These are phyloP conservation scores for Andrena minutula DNA, from an alignment of 2,888 invertebrate species.

Conservation along the genomic window DNA sequence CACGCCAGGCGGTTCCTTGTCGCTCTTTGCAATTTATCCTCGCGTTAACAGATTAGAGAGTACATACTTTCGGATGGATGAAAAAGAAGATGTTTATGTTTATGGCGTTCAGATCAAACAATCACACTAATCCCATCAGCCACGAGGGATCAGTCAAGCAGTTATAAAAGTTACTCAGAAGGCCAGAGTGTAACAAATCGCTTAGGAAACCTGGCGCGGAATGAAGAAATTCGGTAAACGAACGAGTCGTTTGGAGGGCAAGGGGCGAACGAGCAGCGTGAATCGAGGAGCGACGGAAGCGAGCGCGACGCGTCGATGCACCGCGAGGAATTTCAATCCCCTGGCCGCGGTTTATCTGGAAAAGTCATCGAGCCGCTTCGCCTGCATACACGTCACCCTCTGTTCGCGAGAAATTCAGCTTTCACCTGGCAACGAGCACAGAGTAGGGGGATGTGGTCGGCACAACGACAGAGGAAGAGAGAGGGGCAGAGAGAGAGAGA, in stretches of 20 bases:
- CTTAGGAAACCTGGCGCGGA: neutral
- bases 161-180: too few species aligned
- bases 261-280: neutral
- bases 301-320: conserved; percentile 26
- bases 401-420: conserved; percentile 48
- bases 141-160: neutral
- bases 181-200: neutral
- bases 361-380: conserved; percentile 49
- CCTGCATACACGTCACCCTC: conserved; percentile 34
- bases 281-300: conserved; percentile 38
- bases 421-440: conserved; percentile 37
- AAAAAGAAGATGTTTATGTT: too few species aligned
- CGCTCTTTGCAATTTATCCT: neutral
- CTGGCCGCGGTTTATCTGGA: conserved; percentile 47
- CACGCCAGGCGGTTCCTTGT: neutral
- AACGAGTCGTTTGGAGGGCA: neutral
- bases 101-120: neutral
- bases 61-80: too few species aligned
- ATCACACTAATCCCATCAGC: neutral
- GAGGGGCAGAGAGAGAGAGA: too few species aligned
- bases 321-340: conserved; percentile 33
- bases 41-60: too few species aligned
- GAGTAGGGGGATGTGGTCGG: neutral
- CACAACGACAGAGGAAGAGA: conserved; percentile 8
- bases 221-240: neutral